Conservation (phyloP, 2,888 invertebrate genomes). For the Drosophila macrothrix region DNA sequence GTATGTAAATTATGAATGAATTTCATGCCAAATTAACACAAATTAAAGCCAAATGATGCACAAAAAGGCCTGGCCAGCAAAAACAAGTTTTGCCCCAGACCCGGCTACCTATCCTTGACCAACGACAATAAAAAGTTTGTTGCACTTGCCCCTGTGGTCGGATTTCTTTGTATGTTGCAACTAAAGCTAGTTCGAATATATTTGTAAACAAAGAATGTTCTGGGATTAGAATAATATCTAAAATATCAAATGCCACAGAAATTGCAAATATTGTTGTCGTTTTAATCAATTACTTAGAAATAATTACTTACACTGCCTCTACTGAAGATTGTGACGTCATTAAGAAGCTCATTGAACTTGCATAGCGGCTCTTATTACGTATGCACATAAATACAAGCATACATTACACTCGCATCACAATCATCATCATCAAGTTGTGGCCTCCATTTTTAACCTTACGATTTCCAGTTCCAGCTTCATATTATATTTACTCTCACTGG, state of each 20-base stretch:
- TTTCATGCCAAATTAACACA: conserved; percentile 3
- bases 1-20: not conserved
- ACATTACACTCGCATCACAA: conserved; percentile 1
- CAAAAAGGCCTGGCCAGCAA: not conserved
- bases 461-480: conserved; percentile 15
- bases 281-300: conserved; percentile 25
- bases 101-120: conserved; percentile 54
- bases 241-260: not conserved
- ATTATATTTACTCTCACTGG: conserved; percentile 45
- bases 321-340: conserved; percentile 41
- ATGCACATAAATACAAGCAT: not conserved
- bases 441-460: conserved; percentile 33
- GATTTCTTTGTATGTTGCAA: conserved; percentile 2
- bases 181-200: conserved; percentile 16
- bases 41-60: conserved; percentile 7
- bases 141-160: conserved; percentile 32
- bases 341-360: conserved; percentile 50
- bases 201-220: conserved; percentile 25
- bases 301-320: not conserved
- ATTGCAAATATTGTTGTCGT: conserved; percentile 10
- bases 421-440: conserved; percentile 28
- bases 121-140: conserved; percentile 41
- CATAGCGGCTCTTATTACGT: conserved; percentile 9
- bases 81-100: conserved; percentile 38
- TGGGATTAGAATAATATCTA: not conserved